Base-by-base conservation (phyloP, 2,888 invertebrate genomes). In the Neria commutata region DNA sequence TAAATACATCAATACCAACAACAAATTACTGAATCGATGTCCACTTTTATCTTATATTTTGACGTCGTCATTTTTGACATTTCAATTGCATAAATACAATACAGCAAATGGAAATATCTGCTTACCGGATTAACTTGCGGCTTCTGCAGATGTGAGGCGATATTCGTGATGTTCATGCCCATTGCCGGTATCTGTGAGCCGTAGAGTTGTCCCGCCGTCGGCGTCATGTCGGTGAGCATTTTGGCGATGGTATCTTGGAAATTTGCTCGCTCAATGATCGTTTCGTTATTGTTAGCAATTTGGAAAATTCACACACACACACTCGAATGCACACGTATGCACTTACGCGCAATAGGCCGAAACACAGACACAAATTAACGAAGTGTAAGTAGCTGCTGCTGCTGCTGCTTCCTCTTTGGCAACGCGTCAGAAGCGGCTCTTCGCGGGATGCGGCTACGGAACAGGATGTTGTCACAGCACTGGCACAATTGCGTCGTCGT, bases 181-280 rank as follows among this genome's bases (percentile, higher is more conserved):
- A 86, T 86, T 42, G 85, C 83, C 56, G 86, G 86, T 72, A 86
- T 86, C 74, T 86, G 86, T 62, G 85, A 84, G 65, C 86, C 86
- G 72, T 86, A 86, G 64, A 86, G 81, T 77, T 86, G 86, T 64
- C 86, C 85, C 69, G 85, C 85, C 73, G 85, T 84, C 72, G 86
- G 85, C 71, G 85, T 85, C 84, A 86, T 86, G 78, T 86, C 86
- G 69, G 86, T 86, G 76, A 86, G 80, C 86, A 86, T 86, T 57
- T 70, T 75, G 50, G 59, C 54, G 64, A 58, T 49, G 54, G 56
- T 52, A 48, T 37, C n/a, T 37, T 8, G 37, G 4, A 37, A 37
- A 37, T 14, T n/a, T n/a, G n/a, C 61, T 60, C 67, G 71, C 63
- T 64, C 70, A 69, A 71, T 67, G 63, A 64, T 68, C 60, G 54